These are phyloP conservation scores for Dryadula phaetusa DNA, from an alignment of 2,888 invertebrate genomes.

Conservation along the genomic window DNA sequence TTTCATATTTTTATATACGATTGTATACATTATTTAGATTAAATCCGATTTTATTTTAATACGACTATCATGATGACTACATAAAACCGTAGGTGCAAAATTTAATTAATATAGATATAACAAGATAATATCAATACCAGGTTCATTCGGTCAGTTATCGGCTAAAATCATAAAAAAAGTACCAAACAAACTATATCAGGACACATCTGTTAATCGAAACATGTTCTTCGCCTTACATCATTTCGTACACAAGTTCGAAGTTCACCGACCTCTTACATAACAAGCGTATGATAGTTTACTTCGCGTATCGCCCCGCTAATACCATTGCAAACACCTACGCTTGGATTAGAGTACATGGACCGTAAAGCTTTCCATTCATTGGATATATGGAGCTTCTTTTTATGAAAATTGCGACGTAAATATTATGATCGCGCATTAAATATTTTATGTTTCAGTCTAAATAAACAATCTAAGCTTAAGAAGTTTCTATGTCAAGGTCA, in stretches of 20 bases:
- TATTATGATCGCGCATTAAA: neutral
- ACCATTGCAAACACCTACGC: constrained; percentile 44
- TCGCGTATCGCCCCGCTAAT: constrained; percentile 44
- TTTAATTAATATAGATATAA: neutral
- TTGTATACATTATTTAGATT: no score
- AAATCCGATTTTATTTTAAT: neutral
- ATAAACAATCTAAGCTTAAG: neutral
- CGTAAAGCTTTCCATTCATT: constrained; percentile 25
- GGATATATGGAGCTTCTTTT: constrained; percentile 13
- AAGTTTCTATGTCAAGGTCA: constrained; percentile 6
- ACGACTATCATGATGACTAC: neutral
- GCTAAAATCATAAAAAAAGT: neutral
- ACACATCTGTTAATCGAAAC: constrained; percentile 15
- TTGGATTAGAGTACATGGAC: constrained; percentile 30
- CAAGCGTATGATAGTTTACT: constrained; percentile 29
- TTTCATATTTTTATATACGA: constrained; percentile 16
- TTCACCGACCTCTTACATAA: constrained; percentile 54
- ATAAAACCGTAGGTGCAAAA: neutral
- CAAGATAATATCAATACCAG: neutral
- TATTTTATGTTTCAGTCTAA: neutral
- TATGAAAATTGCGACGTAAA: constrained; percentile 4
- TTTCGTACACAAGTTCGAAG: constrained; percentile 49
- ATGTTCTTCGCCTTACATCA: constrained; percentile 28
- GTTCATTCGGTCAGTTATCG: neutral
- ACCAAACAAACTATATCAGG: neutral